Evolutionary conservation across 2,113 vertebrate species (phyloP), one percentile per base, ranked within the genome.

Genomic region (Puntigrus tetrazona): DNA sequence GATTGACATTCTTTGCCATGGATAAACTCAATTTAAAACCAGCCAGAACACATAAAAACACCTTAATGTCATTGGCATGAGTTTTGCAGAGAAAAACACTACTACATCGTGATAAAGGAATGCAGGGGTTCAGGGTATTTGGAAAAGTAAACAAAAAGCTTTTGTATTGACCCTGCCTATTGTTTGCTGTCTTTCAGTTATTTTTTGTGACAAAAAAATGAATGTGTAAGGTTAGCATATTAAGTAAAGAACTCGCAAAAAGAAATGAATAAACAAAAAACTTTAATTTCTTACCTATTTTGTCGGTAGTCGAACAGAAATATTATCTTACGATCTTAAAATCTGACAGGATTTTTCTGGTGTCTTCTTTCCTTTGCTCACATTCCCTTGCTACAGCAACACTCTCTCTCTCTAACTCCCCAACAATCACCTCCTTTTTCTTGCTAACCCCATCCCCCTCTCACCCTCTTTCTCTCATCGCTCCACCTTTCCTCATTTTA

Each of bases 341-440:
- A 20, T 50, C 52, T 57, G 20, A 57, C 52, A 9, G 20, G 8
- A 9, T 57, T 57, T 57, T 20, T 38, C 2, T 45, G 59, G 41
- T 31, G 4, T 72, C 57, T 18, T 75, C 57, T 85, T 29, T 70
- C 50, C 31, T 77, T 72, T 38, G 34, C 27, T 79, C 43, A 69
- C 34, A 47, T 29, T 88, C 69, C 29, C 22, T 47, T 52, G 43
- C 59, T 76, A 18, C 65, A 70, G 9, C 41, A 84, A 80, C 47
- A 34, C 76, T 81, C 14, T 83, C n/a, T n/a, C n/a, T n/a, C 84
- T 78, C 61, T 20, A 61, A 59, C 81, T 84, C 86, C 72, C 72
- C 52, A 65, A 50, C 77, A 86, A 81, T 86, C 84, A 79, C 70
- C 84, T 87, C 86, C 81, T 81, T 78, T 69, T 81, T 75, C 88